Evolutionary conservation across 2,888 invertebrate species (phyloP), one percentile per base, ranked within the genome.

Genomic region (Phrixothrix hirtus): DNA sequence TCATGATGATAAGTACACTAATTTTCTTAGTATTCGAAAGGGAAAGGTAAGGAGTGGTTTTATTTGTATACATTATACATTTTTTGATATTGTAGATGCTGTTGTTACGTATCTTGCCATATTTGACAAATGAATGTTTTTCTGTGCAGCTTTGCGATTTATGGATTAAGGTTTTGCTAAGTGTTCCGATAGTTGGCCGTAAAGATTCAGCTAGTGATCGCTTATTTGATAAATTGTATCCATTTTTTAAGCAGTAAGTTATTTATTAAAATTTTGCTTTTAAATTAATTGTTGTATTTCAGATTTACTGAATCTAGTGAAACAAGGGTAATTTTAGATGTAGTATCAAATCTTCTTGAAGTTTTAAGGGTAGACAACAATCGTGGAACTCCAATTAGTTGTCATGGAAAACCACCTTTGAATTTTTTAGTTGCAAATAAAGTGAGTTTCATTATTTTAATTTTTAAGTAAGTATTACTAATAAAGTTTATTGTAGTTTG

Each of bases 11-110:
- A 83, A 89, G 63, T 77, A 92, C 50, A 76, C 83, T 15, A 84
- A 85, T 65, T 85, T 90, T 78, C 76, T 92, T 69, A 83, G 83
- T 59, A 88, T 92, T 34, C 81, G 90, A 60, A 93, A 93, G 71
- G 93, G 92, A 65, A 86, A 89, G 82, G 91, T 90, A 72, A 66
- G 71, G 21, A 31, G 9, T 14, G n/a, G 29, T 38, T 1, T 12
- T 29, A 3, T 29, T 16, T 42, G 13, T 12, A 29, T 0, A n/a
- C 9, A 27, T 9, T 27, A 1, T 12, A 39, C 10, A 31, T 16
- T n/a, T 13, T 3, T 12, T 14, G 6, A 10, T 9, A 26, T 74
- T 73, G 13, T 71, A 89, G 88, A 80, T 81, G 69, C 73, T 91
- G 47, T 72, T 90, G 39, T 75, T 83, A 16, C 81, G 91, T 50